Evolutionary conservation across 2,797 vertebrate genomes (phyloP).

Genomic region (Aldrovandia affinis): DNA sequence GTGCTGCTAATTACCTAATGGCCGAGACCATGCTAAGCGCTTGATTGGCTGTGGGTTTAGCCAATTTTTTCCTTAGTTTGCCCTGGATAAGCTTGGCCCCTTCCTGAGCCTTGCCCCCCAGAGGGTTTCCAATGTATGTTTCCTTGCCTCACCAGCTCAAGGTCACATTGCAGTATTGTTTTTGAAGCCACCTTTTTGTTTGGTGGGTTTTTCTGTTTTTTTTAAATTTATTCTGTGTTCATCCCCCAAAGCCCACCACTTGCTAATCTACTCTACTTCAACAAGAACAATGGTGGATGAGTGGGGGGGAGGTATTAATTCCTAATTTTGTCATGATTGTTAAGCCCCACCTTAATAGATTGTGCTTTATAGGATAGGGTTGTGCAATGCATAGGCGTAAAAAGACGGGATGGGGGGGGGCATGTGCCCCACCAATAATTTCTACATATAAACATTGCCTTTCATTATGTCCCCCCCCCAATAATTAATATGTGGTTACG

Average conservation of each 20-base stretch:
- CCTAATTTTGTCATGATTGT: background rate
- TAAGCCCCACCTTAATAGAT: background rate
- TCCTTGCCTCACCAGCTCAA: background rate
- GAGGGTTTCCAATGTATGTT: background rate
- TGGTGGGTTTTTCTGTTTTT: too few relatives aligned
- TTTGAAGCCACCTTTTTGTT: background rate
- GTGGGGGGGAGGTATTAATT: background rate
- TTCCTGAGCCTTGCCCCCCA: background rate
- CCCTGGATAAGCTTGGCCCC: background rate
- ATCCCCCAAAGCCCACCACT: too few relatives aligned
- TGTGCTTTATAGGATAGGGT: background rate
- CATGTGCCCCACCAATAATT: too few relatives aligned
- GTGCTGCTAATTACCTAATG: background rate
- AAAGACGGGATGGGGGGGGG: too few relatives aligned
- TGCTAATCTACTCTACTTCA: background rate
- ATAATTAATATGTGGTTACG: too few relatives aligned
- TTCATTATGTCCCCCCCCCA: too few relatives aligned
- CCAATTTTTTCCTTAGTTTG: background rate
- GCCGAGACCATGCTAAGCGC: background rate
- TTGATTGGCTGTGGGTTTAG: background rate
- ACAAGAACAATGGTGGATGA: background rate
- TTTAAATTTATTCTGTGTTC: too few relatives aligned
- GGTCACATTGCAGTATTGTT: background rate
- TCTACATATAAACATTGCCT: too few relatives aligned
- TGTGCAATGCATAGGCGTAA: background rate